Evolutionary conservation across 1,140 invertebrate genomes (phyloP), one percentile per base, ranked within the genome.

Genomic region (Mesaphorura yosii): DNA sequence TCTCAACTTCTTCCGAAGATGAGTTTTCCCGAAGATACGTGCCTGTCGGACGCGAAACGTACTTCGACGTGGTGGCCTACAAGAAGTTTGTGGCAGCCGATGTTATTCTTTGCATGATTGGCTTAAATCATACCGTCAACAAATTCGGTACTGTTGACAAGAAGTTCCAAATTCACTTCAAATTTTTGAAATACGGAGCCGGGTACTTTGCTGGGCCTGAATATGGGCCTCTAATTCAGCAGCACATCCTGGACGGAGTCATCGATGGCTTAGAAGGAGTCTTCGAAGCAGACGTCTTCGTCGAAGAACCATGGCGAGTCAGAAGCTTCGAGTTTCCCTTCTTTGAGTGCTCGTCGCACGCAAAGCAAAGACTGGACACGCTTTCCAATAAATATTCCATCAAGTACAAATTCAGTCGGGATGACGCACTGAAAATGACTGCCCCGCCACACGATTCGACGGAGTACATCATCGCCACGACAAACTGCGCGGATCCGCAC

Each of bases 281-380:
- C n/a, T 53, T 57, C 39, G 17, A 31, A 29, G 10, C n/a, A 15
- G n/a, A 34, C 10, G 10, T 10, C n/a, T 34, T 34, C 31, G n/a
- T n/a, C n/a, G 7, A 14, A 12, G 15, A 12, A 10, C 31, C 34
- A 15, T n/a, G 5, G 5, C 3, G 20, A 25, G 48, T 57, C 25
- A 57, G 48, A 39, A 1, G 4, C n/a, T n/a, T 57, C 2, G 55
- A 57, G 23, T 53, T 57, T 47, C 55, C 55, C 4, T 57, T 57
- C 41, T 57, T 49, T 25, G 2, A 23, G 28, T 2, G 10, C 17
- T 37, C 45, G 22, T 3, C 4, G 6, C 10, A 34, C 4, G 37
- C 7, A 17, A 29, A n/a, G 6, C 17, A 23, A n/a, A 19, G 50
- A 38, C 31, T 57, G 5, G 25, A 57, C 7, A 17, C 19, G 3